Conservation (phyloP, 2,113 vertebrate species). For the Lates calcarifer region DNA sequence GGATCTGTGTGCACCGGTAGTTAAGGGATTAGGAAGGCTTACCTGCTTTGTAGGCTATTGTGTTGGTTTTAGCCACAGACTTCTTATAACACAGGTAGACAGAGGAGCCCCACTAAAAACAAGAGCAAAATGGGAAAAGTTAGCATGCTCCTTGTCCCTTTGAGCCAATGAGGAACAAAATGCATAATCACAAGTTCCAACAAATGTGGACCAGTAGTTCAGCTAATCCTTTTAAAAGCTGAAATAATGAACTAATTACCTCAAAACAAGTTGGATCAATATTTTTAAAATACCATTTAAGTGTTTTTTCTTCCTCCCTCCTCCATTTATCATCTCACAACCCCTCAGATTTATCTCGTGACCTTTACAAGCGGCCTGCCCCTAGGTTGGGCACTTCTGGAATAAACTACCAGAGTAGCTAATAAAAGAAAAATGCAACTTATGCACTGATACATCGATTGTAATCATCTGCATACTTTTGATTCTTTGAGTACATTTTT, state of each 20-base stretch:
- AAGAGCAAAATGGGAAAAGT: conserved; percentile 13
- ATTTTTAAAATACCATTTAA: not conserved
- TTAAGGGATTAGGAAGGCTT: conserved; percentile 50
- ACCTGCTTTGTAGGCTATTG: conserved; percentile 98
- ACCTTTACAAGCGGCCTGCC: no score
- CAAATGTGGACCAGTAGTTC: not conserved
- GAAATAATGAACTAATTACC: not conserved
- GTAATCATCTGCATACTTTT: no score
- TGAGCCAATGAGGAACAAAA: not conserved
- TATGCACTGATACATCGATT: no score
- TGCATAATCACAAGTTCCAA: not conserved
- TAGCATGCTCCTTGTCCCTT: not conserved
- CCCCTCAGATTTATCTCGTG: no score
- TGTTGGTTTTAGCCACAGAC: conserved; percentile 98
- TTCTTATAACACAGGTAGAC: conserved; percentile 99
- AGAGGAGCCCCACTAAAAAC: conserved; percentile 94
- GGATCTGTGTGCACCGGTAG: not conserved
- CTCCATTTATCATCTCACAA: no score
- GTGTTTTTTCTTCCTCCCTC: not conserved
- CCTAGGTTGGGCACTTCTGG: no score
- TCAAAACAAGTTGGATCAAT: not conserved
- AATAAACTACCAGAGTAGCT: no score
- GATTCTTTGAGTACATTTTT: no score
- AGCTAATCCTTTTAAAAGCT: not conserved
- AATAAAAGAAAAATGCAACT: no score